Percentiles rank a stretch among this genome's conserved stretches.
Conservation (phyloP, 2,888 invertebrate species). For the Macropis europaea region DNA sequence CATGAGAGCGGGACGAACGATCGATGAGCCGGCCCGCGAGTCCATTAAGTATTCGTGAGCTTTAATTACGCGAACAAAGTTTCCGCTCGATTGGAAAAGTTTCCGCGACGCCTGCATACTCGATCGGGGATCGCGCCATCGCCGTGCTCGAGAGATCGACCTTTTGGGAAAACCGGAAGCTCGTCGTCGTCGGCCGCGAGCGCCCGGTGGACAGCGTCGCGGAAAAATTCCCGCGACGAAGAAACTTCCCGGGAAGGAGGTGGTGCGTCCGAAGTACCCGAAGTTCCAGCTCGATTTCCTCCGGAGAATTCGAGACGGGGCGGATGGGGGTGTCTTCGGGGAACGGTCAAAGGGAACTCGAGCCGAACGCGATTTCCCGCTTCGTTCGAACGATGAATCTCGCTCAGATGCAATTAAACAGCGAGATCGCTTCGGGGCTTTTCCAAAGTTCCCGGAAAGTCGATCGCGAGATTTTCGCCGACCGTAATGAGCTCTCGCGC, state of each 20-base stretch:
- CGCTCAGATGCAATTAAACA: constrained; percentile 23
- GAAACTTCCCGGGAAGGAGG: background rate
- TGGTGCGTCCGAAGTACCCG: constrained; percentile 11
- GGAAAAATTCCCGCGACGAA: constrained; percentile 34
- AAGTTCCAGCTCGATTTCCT: constrained; percentile 31
- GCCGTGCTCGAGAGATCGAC: background rate
- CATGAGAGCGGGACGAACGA: constrained; percentile 11
- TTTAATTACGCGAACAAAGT: constrained; percentile 79
- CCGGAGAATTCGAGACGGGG: constrained; percentile 3
- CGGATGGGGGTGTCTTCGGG: background rate
- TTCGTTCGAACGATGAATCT: background rate
- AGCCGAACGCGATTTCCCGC: constrained; percentile 21
- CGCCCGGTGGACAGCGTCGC: constrained; percentile 9
- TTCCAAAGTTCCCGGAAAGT: background rate
- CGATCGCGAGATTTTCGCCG: background rate
- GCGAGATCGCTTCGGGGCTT: constrained; percentile 4
- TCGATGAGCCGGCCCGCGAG: constrained; percentile 51
- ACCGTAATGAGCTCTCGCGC: background rate
- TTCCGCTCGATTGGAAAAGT: constrained; percentile 79
- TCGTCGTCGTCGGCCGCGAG: background rate
- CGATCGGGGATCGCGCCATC: constrained; percentile 61
- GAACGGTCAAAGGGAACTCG: constrained; percentile 3
- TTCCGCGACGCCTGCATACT: constrained; percentile 77
- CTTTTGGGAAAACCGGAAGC: background rate
- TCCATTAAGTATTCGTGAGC: constrained; percentile 65